Conservation (phyloP, 2,113 vertebrate genomes). For the Heloderma charlesbogerti region DNA sequence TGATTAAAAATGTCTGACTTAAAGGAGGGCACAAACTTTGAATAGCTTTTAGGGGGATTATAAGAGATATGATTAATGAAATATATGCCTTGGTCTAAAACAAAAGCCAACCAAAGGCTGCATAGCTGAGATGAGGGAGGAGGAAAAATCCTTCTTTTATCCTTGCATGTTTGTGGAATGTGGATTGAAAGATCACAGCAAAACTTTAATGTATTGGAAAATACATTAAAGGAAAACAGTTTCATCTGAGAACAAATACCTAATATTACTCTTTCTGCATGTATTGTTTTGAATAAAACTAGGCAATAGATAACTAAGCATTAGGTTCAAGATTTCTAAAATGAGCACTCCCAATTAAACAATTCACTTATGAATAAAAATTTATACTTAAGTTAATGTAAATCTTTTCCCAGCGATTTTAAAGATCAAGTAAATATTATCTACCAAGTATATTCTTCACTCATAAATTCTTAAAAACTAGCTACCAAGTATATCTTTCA, state of each 20-base stretch:
- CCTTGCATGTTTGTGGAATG: constrained; percentile 65
- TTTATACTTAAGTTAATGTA: constrained; percentile 41
- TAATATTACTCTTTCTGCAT: constrained; percentile 51
- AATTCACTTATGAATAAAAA: constrained; percentile 41
- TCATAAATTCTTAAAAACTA: constrained; percentile 2
- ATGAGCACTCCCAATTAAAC: constrained; percentile 55
- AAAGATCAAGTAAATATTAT: neutral
- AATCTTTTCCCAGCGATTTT: constrained; percentile 48
- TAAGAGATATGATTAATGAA: constrained; percentile 33
- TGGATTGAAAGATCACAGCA: constrained; percentile 62
- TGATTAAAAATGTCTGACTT: constrained; percentile 45
- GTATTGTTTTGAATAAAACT: constrained; percentile 38
- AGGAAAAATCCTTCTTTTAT: constrained; percentile 58
- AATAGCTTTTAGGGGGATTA: constrained; percentile 7
- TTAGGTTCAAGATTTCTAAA: constrained; percentile 31
- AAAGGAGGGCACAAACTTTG: constrained; percentile 34
- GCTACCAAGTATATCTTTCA: constrained; percentile 10
- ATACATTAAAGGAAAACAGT: constrained; percentile 71
- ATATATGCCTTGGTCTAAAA: neutral
- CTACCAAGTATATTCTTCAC: constrained; percentile 10
- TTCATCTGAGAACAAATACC: constrained; percentile 64
- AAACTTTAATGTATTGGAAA: constrained; percentile 62
- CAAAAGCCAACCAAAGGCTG: constrained; percentile 50
- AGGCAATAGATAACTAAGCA: constrained; percentile 50
- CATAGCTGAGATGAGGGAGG: constrained; percentile 77